Evolutionary conservation across 2,888 invertebrate genomes (phyloP).

Genomic region (Gymnocheta viridis): DNA sequence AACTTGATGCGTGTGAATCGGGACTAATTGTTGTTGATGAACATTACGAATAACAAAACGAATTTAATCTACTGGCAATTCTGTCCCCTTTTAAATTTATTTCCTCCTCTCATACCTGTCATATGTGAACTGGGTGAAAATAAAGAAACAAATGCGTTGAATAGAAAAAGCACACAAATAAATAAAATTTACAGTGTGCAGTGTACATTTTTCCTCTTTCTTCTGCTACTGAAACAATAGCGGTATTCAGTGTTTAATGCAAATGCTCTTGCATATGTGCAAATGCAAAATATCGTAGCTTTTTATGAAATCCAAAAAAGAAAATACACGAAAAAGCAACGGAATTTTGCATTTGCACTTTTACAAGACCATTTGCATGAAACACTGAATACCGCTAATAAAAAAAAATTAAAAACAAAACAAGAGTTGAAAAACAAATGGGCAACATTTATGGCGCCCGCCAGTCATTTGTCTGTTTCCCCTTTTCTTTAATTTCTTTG

Average conservation of each 20-base stretch:
- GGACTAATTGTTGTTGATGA: too few relatives aligned
- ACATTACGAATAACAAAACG: too few relatives aligned
- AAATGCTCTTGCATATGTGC: too few relatives aligned
- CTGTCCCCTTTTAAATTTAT: neutral
- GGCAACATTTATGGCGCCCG: constrained; percentile 55
- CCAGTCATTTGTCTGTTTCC: constrained; percentile 39
- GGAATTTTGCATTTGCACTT: too few relatives aligned
- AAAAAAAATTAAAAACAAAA: neutral
- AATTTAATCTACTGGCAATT: neutral
- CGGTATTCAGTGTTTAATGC: too few relatives aligned
- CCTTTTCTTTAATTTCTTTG: neutral
- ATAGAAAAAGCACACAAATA: constrained; percentile 23
- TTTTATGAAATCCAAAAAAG: too few relatives aligned
- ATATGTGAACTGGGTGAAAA: neutral
- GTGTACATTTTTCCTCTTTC: constrained; percentile 42
- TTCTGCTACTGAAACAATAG: too few relatives aligned
- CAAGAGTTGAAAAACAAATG: constrained; percentile 33
- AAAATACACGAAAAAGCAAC: too few relatives aligned
- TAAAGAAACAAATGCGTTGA: constrained; percentile 40
- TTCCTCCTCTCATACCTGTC: neutral
- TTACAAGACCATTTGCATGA: too few relatives aligned
- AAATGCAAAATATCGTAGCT: too few relatives aligned
- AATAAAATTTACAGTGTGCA: constrained; percentile 17
- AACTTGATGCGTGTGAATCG: too few relatives aligned
- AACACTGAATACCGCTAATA: neutral